Evolutionary conservation across 2,797 vertebrate species (phyloP).

Genomic region (Enteromius unitaeniatus): DNA sequence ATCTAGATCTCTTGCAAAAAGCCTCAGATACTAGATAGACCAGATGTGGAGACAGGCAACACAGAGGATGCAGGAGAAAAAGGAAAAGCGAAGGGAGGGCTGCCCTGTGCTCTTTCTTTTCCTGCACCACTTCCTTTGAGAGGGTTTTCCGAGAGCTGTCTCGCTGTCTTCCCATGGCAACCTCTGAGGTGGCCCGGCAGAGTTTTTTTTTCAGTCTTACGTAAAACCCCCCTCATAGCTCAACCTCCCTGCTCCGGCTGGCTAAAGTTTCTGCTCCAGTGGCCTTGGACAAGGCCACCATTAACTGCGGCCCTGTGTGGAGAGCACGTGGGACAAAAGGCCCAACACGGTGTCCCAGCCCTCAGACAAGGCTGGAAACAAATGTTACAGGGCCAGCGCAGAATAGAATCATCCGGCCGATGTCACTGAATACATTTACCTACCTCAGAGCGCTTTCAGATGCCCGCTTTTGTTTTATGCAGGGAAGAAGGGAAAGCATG

Average conservation of each 20-base stretch:
- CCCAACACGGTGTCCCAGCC: slow-evolving; percentile 89
- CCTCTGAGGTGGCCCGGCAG: slow-evolving; percentile 79
- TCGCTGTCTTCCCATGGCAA: slow-evolving; percentile 81
- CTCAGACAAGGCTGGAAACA: slow-evolving; percentile 98
- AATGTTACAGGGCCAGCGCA: slow-evolving; percentile 90
- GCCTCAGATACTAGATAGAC: slow-evolving; percentile 56
- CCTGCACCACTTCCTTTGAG: slow-evolving; percentile 77
- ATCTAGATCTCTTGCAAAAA: slow-evolving; percentile 51
- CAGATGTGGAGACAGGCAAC: slow-evolving; percentile 68
- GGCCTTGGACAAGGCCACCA: slow-evolving; percentile 91
- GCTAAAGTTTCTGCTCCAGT: slow-evolving; percentile 92
- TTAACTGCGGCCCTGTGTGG: slow-evolving; percentile 92
- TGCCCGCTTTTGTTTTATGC: slow-evolving; percentile 77
- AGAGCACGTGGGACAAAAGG: slow-evolving; percentile 90
- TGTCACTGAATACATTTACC: slow-evolving; percentile 99
- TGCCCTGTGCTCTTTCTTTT: slow-evolving; percentile 52
- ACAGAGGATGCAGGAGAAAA: slow-evolving; percentile 41
- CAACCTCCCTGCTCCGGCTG: slow-evolving; percentile 67
- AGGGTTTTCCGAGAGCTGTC: slow-evolving; percentile 71
- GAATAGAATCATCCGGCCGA: slow-evolving; percentile 98
- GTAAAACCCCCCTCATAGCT: slow-evolving; percentile 60
- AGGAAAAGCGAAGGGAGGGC: slow-evolving; percentile 27
- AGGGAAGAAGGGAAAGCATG: slow-evolving; percentile 79
- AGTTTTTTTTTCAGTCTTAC: slow-evolving; percentile 64
- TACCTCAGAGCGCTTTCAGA: slow-evolving; percentile 95